These are phyloP conservation scores for Pleuronectes platessa DNA, from an alignment of 2,113 vertebrate genomes.

Conservation along the genomic window DNA sequence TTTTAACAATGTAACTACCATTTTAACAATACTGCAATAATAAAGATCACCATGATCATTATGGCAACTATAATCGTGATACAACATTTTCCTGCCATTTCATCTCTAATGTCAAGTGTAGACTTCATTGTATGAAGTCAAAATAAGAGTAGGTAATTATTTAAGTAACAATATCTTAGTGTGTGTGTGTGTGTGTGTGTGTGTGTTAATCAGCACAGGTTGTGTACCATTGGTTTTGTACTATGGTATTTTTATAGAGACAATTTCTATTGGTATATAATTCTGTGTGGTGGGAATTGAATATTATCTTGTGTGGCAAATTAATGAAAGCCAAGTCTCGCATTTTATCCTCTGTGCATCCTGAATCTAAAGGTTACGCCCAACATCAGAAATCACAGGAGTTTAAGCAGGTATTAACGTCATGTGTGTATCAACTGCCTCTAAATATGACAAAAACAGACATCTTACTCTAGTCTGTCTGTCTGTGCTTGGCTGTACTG, in stretches of 20 bases:
- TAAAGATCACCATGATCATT: too few species aligned
- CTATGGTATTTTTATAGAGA: background rate
- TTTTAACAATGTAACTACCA: too few species aligned
- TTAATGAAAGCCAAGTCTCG: background rate
- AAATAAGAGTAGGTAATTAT: too few species aligned
- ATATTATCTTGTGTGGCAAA: background rate
- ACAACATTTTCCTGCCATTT: too few species aligned
- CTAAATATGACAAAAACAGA: slow-evolving; percentile 27
- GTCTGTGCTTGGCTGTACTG: slow-evolving; percentile 7
- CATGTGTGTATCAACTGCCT: slow-evolving; percentile 20
- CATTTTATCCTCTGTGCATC: background rate
- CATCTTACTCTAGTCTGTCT: slow-evolving; percentile 17
- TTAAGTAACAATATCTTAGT: too few species aligned
- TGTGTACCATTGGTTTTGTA: background rate
- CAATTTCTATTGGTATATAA: background rate
- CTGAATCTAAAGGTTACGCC: too few species aligned
- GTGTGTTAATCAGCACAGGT: background rate
- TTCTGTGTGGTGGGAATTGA: background rate
- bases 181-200: background rate
- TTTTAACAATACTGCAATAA: too few species aligned
- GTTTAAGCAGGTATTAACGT: slow-evolving; percentile 21
- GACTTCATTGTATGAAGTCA: too few species aligned
- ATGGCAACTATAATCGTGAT: too few species aligned
- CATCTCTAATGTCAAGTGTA: too few species aligned
- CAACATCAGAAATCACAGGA: background rate